Base-by-base conservation (phyloP, 1,140 invertebrate genomes). In the Brachionus koreanus region DNA sequence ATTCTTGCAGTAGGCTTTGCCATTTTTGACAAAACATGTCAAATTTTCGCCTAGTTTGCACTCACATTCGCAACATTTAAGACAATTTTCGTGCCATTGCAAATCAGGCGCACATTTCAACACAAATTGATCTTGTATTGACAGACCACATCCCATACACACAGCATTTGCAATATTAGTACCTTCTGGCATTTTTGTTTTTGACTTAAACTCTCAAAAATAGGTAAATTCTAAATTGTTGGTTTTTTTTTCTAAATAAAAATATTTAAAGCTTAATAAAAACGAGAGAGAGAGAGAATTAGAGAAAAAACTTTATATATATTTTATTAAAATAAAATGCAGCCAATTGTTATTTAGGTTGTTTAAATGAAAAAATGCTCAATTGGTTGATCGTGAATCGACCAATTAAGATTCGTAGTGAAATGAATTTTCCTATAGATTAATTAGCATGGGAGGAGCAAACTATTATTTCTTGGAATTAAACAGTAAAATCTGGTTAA, bases 71-170 rank as follows among this genome's bases (percentile, higher is more conserved):
- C 94, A 93, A 88, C 95, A 90, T 88, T 96, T 96, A 83, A 97
- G 91, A 88, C 95, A 97, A 43, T 94, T 93, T 25, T 94, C 94
- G 88, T 97, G 95, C 95, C 95, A 97, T 89, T 97, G 94, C 85
- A 97, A 91, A 90, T 97, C 94, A 1, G 95, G 95, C 4, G 94
- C 93, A 83, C 97, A 95, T 84, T 94, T 91, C 83, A 97, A 90
- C 86, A 97, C 96, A 91, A 95, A 97, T 88, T 96, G 95, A 90
- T 97, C 95, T 89, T 95, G 93, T 86, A 97, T 97, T 89, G 94
- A 92, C n/a, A 93, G 92, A 1, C 94, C 94, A 87, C 95, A 97
- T n/a, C 95, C 95, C 84, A 95, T 93, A 88, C 69, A 74, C 23
- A 74, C n/a, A 2, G 33, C 19, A 9, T 43, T 33, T 16, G 13